Evolutionary conservation across 2,797 vertebrate species (phyloP).

Genomic region (Hydrophis major): DNA sequence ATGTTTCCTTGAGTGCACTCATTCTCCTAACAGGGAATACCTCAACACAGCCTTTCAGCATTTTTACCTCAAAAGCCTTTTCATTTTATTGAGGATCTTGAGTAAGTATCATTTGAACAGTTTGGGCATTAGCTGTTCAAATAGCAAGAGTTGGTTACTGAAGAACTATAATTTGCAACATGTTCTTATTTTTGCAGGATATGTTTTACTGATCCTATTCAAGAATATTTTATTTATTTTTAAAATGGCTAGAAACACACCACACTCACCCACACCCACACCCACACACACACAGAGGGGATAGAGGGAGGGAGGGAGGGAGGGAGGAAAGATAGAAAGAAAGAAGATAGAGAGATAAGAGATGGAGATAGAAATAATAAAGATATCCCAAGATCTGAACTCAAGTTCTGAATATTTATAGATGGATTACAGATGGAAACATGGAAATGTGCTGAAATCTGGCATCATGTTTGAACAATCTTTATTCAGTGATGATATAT

Average conservation of each 20-base stretch:
- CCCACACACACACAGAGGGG: no score
- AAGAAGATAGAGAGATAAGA: no score
- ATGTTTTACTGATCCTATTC: background rate
- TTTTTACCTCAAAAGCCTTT: background rate
- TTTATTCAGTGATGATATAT: background rate
- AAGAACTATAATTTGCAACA: background rate
- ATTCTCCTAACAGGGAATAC: no score
- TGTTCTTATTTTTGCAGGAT: background rate
- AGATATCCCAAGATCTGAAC: background rate
- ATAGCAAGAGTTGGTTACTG: background rate
- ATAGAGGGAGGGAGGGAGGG: no score
- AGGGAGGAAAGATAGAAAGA: no score
- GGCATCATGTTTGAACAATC: background rate
- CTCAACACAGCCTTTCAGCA: background rate
- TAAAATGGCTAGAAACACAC: background rate
- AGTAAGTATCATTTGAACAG: background rate
- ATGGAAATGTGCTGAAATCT: background rate
- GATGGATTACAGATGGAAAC: background rate
- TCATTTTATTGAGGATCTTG: background rate
- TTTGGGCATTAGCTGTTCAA: background rate
- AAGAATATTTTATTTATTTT: background rate
- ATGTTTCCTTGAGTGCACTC: no score
- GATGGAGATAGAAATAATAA: background rate
- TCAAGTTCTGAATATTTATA: background rate
- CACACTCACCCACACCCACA: no score